Conservation (phyloP, 2,888 invertebrate species). For the Cheilosia grossa region DNA sequence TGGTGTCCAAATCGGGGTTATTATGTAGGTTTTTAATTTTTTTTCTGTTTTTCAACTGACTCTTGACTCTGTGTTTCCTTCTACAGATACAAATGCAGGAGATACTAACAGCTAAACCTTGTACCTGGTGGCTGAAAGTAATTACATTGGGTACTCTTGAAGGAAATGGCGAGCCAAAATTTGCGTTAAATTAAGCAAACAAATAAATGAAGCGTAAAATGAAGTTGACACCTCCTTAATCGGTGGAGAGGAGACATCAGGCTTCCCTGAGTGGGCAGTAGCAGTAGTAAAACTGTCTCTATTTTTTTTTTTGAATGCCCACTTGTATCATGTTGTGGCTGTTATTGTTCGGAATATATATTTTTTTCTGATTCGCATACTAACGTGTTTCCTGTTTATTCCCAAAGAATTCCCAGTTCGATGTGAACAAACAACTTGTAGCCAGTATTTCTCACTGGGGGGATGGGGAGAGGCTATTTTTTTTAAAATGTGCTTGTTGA, state of each 20-base stretch:
- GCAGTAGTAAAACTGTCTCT: constrained; percentile 31
- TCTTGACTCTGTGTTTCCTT: constrained; percentile 36
- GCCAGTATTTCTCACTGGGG: neutral
- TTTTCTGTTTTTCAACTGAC: neutral
- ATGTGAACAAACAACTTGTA: constrained; percentile 23
- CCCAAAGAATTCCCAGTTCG: constrained; percentile 29
- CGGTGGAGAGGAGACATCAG: constrained; percentile 20
- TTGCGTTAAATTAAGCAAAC: constrained; percentile 16
- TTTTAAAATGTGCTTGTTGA: constrained; percentile 20
- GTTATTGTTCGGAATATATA: constrained; percentile 3
- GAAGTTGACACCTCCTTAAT: constrained; percentile 56
- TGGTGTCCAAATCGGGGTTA: constrained; percentile 47
- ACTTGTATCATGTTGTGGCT: constrained; percentile 10
- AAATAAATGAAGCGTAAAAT: constrained; percentile 55
- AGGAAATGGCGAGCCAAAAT: constrained; percentile 1
- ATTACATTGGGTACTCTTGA: constrained; percentile 1
- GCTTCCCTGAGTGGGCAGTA: constrained; percentile 25
- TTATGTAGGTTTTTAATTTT: constrained; percentile 41
- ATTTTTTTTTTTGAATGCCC: neutral
- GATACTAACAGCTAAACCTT: constrained; percentile 15
- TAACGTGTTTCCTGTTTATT: constrained; percentile 43
- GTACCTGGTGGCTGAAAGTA: constrained; percentile 17
- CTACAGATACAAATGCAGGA: constrained; percentile 12
- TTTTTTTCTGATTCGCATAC: constrained; percentile 11
- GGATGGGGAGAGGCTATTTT: neutral